A percentile compares a stretch with the other conserved stretches of the same genome.
These are phyloP conservation scores for Lethrus apterus DNA, from an alignment of 1,140 invertebrate species.

Conservation along the genomic window DNA sequence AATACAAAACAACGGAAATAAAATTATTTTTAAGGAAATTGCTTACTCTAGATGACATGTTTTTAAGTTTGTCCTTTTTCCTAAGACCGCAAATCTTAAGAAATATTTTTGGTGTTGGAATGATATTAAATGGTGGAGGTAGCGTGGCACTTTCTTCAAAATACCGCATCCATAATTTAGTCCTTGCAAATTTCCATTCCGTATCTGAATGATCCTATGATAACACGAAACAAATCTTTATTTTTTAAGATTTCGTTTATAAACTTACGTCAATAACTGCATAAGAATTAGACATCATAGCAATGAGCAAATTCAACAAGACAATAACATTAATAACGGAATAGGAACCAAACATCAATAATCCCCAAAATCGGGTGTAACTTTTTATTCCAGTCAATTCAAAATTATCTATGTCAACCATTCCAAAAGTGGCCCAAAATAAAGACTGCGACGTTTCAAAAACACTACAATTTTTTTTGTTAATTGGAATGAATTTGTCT, in stretches of 20 bases:
- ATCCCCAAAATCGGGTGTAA: conserved; percentile 72
- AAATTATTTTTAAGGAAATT: too few relatives aligned
- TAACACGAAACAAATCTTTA: conserved; percentile 10
- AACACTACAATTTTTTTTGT: conserved; percentile 51
- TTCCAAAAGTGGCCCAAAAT: conserved; percentile 85
- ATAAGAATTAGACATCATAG: conserved; percentile 89
- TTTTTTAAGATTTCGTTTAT: conserved; percentile 10
- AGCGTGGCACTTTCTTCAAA: conserved; percentile 81
- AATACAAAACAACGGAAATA: too few relatives aligned
- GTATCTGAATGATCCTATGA: conserved; percentile 73
- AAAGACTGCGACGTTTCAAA: conserved; percentile 84
- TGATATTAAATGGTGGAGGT: conserved; percentile 79
- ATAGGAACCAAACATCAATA: conserved; percentile 75
- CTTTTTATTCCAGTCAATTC: conserved; percentile 68
- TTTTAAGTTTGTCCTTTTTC: conserved; percentile 62
- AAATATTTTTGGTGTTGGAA: conserved; percentile 63
- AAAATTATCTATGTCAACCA: conserved; percentile 72
- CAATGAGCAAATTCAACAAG: conserved; percentile 77
- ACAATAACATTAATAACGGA: conserved; percentile 82
- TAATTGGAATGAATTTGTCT: conserved; percentile 1
- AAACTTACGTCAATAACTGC: conserved; percentile 60
- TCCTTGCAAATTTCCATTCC: conserved; percentile 88
- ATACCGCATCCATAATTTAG: conserved; percentile 83
- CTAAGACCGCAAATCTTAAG: conserved; percentile 55
- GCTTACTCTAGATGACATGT: conserved; percentile 55